Evolutionary conservation across 2,797 vertebrate species (phyloP).

Genomic region (Cirrhinus molitorella): DNA sequence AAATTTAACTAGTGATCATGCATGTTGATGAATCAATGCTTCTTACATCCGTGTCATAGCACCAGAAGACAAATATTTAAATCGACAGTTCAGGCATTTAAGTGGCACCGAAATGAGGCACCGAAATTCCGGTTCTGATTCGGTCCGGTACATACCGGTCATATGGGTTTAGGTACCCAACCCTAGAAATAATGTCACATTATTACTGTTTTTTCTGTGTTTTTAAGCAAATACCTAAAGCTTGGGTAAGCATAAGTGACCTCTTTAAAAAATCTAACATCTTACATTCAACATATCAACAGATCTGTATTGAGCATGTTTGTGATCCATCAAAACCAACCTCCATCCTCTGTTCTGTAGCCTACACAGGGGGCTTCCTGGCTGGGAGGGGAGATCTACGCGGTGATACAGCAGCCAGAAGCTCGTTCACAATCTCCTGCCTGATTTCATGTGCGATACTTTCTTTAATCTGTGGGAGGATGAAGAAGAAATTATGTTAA

Average conservation of each 20-base stretch:
- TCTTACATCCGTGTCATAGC: too few species aligned
- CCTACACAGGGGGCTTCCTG: constrained; percentile 60
- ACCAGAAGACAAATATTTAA: too few species aligned
- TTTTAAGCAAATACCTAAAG: not conserved
- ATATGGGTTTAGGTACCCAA: too few species aligned
- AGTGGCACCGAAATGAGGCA: too few species aligned
- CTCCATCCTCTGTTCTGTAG: constrained; percentile 9
- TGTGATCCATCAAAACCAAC: constrained; percentile 27
- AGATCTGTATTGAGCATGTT: not conserved
- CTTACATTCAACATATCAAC: not conserved
- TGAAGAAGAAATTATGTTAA: not conserved
- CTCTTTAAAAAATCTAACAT: not conserved
- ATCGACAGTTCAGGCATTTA: too few species aligned
- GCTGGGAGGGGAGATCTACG: constrained; percentile 68
- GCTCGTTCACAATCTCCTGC: constrained; percentile 91
- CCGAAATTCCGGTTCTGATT: too few species aligned
- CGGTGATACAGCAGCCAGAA: constrained; percentile 87
- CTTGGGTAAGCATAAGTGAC: not conserved
- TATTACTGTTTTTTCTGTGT: not conserved
- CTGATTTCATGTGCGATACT: constrained; percentile 91
- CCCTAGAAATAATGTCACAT: too few species aligned
- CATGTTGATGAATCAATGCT: too few species aligned
- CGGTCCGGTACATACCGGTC: too few species aligned
- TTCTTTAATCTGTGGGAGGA: constrained; percentile 86
- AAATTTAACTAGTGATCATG: too few species aligned